These are phyloP conservation scores for Parasteatoda tepidariorum DNA, from an alignment of 1,140 invertebrate genomes.

Conservation along the genomic window DNA sequence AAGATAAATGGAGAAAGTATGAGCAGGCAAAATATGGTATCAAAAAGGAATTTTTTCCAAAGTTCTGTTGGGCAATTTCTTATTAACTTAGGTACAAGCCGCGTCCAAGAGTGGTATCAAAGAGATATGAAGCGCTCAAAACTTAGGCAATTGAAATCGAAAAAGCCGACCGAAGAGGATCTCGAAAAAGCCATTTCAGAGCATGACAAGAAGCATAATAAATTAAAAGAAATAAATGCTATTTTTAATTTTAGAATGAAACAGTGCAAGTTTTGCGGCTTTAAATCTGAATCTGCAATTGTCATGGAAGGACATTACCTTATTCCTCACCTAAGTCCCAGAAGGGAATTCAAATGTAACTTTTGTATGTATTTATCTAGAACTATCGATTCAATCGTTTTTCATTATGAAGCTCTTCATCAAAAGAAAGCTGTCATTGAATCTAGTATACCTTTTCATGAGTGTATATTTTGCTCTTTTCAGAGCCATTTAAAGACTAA, in stretches of 20 bases:
- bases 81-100: constrained; percentile 88
- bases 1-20: constrained; percentile 12
- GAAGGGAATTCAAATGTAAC: constrained; percentile 77
- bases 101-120: constrained; percentile 94
- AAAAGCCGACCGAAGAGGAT: constrained; percentile 70
- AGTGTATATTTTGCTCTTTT: constrained; percentile 93
- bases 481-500: constrained; percentile 95
- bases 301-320: constrained; percentile 91
- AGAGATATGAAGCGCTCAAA: constrained; percentile 88
- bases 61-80: constrained; percentile 91
- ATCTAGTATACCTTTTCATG: constrained; percentile 83
- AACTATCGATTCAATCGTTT: constrained; percentile 87
- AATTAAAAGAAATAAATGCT: constrained; percentile 74
- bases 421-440: constrained; percentile 85
- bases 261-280: constrained; percentile 91
- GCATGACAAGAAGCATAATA: constrained; percentile 81
- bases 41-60: constrained; percentile 77
- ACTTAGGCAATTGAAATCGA: constrained; percentile 76
- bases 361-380: constrained; percentile 86
- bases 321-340: constrained; percentile 89
- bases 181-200: constrained; percentile 84
- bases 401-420: constrained; percentile 92
- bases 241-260: constrained; percentile 83
- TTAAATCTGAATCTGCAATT: constrained; percentile 89
- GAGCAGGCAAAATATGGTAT: neutral